Percentiles rank a stretch among this genome's conserved stretches.
Conservation (phyloP, 2,113 vertebrate species). For the Nicator chloris region DNA sequence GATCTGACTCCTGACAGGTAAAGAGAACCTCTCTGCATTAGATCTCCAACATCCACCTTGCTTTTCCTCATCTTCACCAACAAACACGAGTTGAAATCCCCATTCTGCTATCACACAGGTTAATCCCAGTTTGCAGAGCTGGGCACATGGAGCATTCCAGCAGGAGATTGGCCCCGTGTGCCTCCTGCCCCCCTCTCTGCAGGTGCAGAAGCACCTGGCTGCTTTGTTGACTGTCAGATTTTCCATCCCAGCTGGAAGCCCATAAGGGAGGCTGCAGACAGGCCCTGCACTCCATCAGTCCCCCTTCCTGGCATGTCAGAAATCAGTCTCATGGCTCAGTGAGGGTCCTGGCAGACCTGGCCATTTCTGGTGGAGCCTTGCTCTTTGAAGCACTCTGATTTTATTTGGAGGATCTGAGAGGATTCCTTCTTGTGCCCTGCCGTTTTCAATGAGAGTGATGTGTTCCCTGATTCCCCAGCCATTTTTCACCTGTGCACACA, state of each 20-base stretch:
- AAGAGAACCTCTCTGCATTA: background rate
- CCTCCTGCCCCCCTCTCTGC: background rate
- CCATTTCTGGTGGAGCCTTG: background rate
- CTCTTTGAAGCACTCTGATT: background rate
- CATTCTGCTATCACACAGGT: background rate
- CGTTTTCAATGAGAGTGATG: background rate
- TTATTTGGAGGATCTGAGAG: background rate
- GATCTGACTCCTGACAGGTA: constrained; percentile 83
- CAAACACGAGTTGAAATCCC: background rate
- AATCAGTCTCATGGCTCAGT: background rate
- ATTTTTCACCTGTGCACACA: background rate
- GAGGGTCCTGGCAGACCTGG: background rate
- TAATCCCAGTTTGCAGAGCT: background rate
- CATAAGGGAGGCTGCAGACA: background rate
- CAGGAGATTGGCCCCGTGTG: background rate
- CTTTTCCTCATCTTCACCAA: background rate
- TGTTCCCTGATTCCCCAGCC: background rate
- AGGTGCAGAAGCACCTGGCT: background rate
- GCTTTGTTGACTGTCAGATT: background rate
- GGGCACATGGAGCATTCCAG: rapidly evolving
- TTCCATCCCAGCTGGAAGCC: background rate
- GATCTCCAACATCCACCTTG: background rate
- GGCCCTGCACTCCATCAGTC: background rate
- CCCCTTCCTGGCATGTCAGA: background rate
- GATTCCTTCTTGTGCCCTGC: background rate